Base-by-base conservation (phyloP, 2,888 invertebrate genomes). In the Bhutanitis thaidina region DNA sequence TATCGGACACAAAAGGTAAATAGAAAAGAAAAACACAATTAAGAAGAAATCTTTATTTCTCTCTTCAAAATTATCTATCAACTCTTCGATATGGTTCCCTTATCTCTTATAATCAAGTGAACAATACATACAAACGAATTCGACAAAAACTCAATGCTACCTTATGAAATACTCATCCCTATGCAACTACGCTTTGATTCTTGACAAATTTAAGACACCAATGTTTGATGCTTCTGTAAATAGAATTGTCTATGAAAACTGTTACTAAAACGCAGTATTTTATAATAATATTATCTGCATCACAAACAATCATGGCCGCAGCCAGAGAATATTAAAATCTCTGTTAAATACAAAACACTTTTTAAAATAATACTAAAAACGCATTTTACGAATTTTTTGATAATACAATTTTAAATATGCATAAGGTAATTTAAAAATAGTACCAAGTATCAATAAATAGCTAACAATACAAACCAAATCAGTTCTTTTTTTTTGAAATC, bases 11-110 rank as follows among this genome's bases (percentile, higher is more conserved):
- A n/a, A n/a, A n/a, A n/a, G n/a, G n/a, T n/a, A n/a, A n/a, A n/a
- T n/a, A n/a, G n/a, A n/a, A 65, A 70, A 64, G 60, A 73, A 70
- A 60, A 56, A 54, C 43, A 38, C 46, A 48, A 57, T 65, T 71
- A 74, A 67, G 77, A 83, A 81, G 85, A 82, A 81, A 79, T 77
- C 59, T 87, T 86, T 86, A 82, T 85, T 88, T 76, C 76, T 81
- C n/a, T n/a, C n/a, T 74, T 16, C 71, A 74, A 78, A 84, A 76
- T 79, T 78, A 80, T 77, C 80, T 87, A 86, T 74, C 71, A 80
- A 81, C 75, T 71, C 67, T 79, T 80, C 87, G 87, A 88, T 88
- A 88, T 88, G 87, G 77, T 80, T 82, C 74, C 73, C 76, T 79
- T 80, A 78, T 49, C 57, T 71, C 69, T 74, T 77, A 69, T 76